phyloP scores from a whole-genome alignment of 2,888 invertebrate genomes.

The Branchipolynoe longqiensis region DNA sequence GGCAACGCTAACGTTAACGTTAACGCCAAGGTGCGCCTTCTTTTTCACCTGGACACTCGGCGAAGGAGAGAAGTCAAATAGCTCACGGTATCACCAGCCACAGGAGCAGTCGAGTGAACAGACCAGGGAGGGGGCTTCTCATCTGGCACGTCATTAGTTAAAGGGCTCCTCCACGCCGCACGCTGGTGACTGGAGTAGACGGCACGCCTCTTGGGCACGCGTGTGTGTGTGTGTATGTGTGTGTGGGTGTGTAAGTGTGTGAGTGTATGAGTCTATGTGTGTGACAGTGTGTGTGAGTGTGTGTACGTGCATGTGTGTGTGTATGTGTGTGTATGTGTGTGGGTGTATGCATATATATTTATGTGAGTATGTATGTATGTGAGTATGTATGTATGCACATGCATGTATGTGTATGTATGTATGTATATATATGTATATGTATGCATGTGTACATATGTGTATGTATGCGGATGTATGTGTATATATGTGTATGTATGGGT shows the following conservation, averaged over 20 bases:
- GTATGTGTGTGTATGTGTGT: not conserved
- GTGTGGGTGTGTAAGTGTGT: constrained; percentile 8
- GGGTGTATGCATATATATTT: not conserved
- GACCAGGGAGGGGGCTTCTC: no score
- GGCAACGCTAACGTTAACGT: no score
- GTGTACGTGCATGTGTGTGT: not conserved
- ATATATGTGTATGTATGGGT: not conserved
- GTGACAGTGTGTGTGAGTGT: not conserved
- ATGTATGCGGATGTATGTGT: not conserved
- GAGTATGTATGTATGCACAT: constrained; percentile 5
- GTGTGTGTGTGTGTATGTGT: constrained; percentile 2
- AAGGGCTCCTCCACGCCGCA: no score
- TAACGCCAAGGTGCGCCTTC: no score
- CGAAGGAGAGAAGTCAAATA: no score
- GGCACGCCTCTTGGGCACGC: no score
- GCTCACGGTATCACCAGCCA: no score
- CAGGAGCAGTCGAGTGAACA: no score
- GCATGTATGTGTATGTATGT: not conserved
- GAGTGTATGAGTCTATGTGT: not conserved
- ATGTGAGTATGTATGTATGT: not conserved
- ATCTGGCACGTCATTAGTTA: no score
- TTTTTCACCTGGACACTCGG: no score
- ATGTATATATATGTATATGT: not conserved
- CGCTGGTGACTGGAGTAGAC: no score
- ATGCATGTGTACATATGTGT: constrained; percentile 7